Percentiles rank a stretch among this genome's conserved stretches.
Conservation (phyloP, 2,797 vertebrate genomes). For the Gobio occitaniae region DNA sequence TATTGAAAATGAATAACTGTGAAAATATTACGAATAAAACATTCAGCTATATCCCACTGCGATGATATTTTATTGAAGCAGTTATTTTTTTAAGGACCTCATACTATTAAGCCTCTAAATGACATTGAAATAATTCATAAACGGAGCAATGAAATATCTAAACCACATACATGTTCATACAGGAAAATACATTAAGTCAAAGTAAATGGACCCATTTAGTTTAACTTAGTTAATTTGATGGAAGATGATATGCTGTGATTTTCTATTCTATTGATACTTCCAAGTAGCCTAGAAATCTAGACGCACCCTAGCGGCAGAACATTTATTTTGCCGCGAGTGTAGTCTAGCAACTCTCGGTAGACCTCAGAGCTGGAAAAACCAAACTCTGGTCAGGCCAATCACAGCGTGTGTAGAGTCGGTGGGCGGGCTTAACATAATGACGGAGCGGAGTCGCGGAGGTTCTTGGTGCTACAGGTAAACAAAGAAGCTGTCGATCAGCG, state of each 20-base stretch:
- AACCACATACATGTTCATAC: neutral
- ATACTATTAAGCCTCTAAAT: neutral
- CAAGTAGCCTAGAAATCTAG: too few relatives aligned
- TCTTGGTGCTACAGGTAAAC: too few relatives aligned
- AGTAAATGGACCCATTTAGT: neutral
- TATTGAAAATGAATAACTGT: slow-evolving; percentile 18
- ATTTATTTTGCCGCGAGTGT: too few relatives aligned
- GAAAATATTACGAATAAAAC: neutral
- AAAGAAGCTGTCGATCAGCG: too few relatives aligned
- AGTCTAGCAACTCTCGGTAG: too few relatives aligned
- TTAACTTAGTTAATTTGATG: neutral
- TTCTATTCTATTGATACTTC: neutral
- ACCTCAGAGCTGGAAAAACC: too few relatives aligned
- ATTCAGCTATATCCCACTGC: neutral
- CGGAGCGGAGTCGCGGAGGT: too few relatives aligned
- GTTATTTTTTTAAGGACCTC: neutral
- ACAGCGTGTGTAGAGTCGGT: too few relatives aligned
- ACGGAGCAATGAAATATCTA: neutral
- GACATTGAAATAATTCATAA: neutral
- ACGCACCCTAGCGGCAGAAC: too few relatives aligned
- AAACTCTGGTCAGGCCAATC: too few relatives aligned
- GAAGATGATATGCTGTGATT: neutral
- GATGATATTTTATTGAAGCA: neutral
- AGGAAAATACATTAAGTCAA: neutral
- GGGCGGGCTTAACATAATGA: too few relatives aligned